Percentiles rank a stretch among this genome's conserved stretches.
Evolutionary conservation across 2,797 vertebrate species (phyloP).

Genomic region (Cygnus olor): DNA sequence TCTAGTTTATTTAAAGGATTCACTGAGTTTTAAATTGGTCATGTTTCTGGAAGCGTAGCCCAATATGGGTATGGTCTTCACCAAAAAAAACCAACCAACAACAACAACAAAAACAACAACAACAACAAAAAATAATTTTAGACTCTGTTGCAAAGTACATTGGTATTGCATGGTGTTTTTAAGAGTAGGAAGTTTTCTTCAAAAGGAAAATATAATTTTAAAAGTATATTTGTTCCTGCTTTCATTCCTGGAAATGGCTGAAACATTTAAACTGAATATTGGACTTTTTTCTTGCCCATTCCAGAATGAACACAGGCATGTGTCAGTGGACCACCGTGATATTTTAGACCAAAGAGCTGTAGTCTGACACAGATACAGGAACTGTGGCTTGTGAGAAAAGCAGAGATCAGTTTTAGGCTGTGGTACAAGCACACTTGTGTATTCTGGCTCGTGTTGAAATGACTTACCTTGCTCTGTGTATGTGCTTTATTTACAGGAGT

Average conservation of each 20-base stretch:
- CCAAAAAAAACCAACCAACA: background rate
- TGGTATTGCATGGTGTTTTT: background rate
- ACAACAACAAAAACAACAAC: too few species aligned
- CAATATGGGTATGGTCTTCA: background rate
- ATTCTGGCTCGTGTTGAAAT: background rate
- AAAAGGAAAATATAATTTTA: background rate
- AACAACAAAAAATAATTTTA: background rate
- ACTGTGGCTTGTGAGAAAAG: background rate
- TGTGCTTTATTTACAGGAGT: background rate
- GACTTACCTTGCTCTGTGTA: background rate
- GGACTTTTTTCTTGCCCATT: background rate
- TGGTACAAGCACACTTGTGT: background rate
- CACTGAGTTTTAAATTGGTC: background rate
- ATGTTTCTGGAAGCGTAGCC: background rate
- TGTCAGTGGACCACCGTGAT: background rate
- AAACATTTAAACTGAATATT: background rate
- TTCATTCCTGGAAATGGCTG: background rate
- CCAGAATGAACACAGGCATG: background rate
- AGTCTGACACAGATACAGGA: background rate
- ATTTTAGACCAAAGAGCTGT: background rate
- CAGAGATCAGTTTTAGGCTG: background rate
- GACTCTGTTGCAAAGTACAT: background rate
- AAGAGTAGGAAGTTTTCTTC: background rate
- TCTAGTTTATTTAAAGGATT: background rate
- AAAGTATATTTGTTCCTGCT: background rate